These are phyloP conservation scores for Podotricha telesiphe DNA, from an alignment of 2,888 invertebrate genomes.

Conservation along the genomic window DNA sequence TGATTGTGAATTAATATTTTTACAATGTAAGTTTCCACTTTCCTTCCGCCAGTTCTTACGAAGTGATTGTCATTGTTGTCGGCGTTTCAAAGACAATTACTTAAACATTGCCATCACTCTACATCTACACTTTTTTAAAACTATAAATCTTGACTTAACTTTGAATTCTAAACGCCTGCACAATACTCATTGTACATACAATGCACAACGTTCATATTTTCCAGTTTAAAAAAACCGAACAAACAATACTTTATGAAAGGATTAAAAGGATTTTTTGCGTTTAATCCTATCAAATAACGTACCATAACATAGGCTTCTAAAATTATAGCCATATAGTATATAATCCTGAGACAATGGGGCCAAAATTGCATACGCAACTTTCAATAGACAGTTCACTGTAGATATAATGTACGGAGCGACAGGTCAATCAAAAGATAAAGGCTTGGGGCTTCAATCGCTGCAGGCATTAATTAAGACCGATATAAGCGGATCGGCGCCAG, in stretches of 20 bases:
- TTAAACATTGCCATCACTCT: neutral
- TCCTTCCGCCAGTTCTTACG: neutral
- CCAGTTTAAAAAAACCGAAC: conserved; percentile 31
- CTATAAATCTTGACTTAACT: neutral
- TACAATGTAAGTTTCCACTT: conserved; percentile 14
- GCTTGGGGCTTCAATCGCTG: conserved; percentile 60
- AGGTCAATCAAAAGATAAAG: conserved; percentile 80
- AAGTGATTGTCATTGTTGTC: conserved; percentile 14
- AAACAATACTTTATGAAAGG: conserved; percentile 22
- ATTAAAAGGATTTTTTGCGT: conserved; percentile 37
- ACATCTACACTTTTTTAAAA: neutral
- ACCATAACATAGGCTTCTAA: conserved; percentile 15
- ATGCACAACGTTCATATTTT: conserved; percentile 33
- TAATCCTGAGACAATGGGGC: conserved; percentile 35
- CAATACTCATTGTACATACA: neutral
- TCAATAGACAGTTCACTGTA: conserved; percentile 33
- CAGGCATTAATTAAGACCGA: conserved; percentile 71
- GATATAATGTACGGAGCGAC: conserved; percentile 51
- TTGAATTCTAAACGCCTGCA: neutral
- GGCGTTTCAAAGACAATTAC: neutral
- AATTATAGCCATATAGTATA: conserved; percentile 34
- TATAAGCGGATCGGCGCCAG: conserved; percentile 71
- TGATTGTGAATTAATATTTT: neutral
- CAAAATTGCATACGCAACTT: conserved; percentile 40
- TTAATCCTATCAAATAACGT: conserved; percentile 26